Evolutionary conservation across 2,888 invertebrate genomes (phyloP).

Genomic region (Sipha maydis): DNA sequence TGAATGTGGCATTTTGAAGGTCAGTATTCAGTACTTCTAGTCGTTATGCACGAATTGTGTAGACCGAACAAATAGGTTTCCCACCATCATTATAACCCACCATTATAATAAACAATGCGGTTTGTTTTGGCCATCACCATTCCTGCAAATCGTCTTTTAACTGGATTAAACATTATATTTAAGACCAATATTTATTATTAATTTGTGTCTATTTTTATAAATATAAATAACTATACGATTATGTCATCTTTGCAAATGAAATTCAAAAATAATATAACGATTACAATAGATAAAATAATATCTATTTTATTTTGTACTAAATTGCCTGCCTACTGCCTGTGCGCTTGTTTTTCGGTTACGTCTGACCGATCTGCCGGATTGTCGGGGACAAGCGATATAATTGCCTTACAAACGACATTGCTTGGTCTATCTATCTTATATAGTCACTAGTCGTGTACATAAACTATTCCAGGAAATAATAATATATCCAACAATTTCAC

Average conservation of each 20-base stretch:
- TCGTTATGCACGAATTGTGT: constrained; percentile 50
- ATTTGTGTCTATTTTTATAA: not conserved
- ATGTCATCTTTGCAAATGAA: too few relatives aligned
- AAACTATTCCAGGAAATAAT: too few relatives aligned
- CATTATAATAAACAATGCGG: constrained; percentile 22
- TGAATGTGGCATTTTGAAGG: constrained; percentile 28
- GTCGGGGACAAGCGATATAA: constrained; percentile 13
- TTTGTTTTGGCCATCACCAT: not conserved
- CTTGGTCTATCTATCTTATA: not conserved
- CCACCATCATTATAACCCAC: not conserved
- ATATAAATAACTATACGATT: too few relatives aligned
- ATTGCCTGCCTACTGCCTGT: not conserved
- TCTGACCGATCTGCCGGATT: constrained; percentile 12
- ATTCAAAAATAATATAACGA: not conserved
- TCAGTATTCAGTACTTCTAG: not conserved
- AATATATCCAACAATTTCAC: too few relatives aligned
- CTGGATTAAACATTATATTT: not conserved
- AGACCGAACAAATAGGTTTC: constrained; percentile 2
- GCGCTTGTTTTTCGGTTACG: constrained; percentile 21
- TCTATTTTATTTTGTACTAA: not conserved
- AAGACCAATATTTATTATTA: not conserved
- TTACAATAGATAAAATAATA: not conserved
- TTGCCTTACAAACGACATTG: not conserved
- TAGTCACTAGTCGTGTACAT: not conserved
- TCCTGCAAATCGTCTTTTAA: not conserved